Percentiles rank a stretch among this genome's conserved stretches.
Evolutionary conservation across 1,140 invertebrate genomes (phyloP).

Genomic region (Sycobia sp.): DNA sequence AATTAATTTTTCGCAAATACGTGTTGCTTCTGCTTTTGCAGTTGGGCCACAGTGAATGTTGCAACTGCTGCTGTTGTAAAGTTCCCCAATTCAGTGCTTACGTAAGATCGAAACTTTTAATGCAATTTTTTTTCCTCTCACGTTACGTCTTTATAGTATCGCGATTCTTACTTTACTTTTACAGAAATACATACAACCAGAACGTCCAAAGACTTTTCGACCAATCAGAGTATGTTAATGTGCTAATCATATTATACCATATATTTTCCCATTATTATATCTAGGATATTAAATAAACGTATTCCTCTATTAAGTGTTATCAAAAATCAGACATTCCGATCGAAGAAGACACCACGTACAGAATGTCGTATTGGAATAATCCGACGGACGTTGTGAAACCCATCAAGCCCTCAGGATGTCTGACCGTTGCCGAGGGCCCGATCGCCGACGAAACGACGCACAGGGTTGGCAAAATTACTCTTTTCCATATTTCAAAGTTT

Average conservation of each 20-base stretch:
- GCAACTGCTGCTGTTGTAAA: slow-evolving; percentile 52
- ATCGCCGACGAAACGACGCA: slow-evolving; percentile 51
- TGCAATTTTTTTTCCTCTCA: no score
- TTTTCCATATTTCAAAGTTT: no score
- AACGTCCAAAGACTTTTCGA: slow-evolving; percentile 61
- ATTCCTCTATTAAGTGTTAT: no score
- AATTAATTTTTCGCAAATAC: no score
- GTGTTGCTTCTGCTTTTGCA: slow-evolving; percentile 23
- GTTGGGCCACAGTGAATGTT: slow-evolving; percentile 48
- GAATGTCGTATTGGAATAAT: slow-evolving; percentile 63
- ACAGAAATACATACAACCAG: slow-evolving; percentile 65
- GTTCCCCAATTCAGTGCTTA: slow-evolving; percentile 37
- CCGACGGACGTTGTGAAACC: slow-evolving; percentile 40
- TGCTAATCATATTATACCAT: slow-evolving; percentile 13
- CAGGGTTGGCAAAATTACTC: slow-evolving; percentile 38
- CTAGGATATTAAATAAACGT: no score
- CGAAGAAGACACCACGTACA: slow-evolving; percentile 66
- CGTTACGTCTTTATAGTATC: no score
- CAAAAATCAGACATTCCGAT: slow-evolving; percentile 60
- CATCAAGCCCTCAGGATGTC: slow-evolving; percentile 39
- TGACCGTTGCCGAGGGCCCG: slow-evolving; percentile 40
- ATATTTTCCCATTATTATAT: no score
- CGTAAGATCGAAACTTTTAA: slow-evolving; percentile 38
- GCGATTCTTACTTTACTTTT: slow-evolving; percentile 22
- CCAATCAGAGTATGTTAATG: slow-evolving; percentile 54